Evolutionary conservation across 2,888 invertebrate genomes (phyloP), one percentile per base, ranked within the genome.

Genomic region (Harpalus rufipes): DNA sequence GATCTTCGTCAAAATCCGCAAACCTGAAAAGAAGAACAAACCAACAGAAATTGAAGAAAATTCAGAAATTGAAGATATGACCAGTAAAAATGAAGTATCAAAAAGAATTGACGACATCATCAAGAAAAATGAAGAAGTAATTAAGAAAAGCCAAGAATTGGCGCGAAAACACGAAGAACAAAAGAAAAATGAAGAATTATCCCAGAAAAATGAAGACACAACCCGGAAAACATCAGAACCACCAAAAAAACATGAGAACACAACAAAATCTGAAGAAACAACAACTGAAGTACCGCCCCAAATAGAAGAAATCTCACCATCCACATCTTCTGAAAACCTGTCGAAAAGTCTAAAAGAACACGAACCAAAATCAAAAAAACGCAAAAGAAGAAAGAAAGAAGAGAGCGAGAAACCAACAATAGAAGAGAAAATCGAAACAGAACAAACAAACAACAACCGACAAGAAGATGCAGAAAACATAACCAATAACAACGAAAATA

Each of bases 1-100:
- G 16, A 41, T 74, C 41, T 74, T 74, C 41, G 16, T 74, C 2
- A 74, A 44, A 74, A 44, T 74, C n/a, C n/a, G 16, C 16, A 74
- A 74, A 44, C 72, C 72, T 12, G 44, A 44, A 16, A 74, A 44
- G 16, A 74, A 74, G 8, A 39, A 2, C 32, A 44, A 7, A 44
- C 7, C 8, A 41, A 7, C 16, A 4, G 65, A 65, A 65, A 32
- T 4, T 41, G 68, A 72, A 74, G 18, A 74, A 16, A 18, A 10
- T 8, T 10, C 18, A 16, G 72, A 74, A 74, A 18, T 7, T 8
- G 44, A 51, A 51, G 44, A 59, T 59, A 1, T 59, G 4, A 51
- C 2, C 16, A 59, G 14, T 14, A 14, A 10, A 14, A 14, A 12
- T n/a, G 18, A 59, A 59, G 59, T 16, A 12, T 59, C 16, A 12